These are phyloP conservation scores for Gyps fulvus DNA, from an alignment of 2,113 vertebrate species.

Conservation along the genomic window DNA sequence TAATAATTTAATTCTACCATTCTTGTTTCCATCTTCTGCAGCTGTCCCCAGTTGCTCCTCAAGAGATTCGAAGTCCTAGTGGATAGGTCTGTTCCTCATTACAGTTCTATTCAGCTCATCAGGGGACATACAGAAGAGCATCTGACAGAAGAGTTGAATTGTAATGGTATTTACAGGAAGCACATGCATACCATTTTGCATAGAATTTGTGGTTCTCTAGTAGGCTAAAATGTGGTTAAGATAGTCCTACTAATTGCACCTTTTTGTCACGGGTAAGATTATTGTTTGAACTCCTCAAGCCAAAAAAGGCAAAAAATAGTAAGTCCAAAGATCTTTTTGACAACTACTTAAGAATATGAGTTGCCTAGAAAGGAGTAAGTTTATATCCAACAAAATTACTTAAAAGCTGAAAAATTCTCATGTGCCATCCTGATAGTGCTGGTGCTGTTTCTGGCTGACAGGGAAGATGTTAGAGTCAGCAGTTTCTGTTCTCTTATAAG, in stretches of 20 bases:
- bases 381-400: neutral
- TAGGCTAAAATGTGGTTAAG: neutral
- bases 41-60: slow-evolving; percentile 15
- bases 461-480: neutral
- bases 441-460: neutral
- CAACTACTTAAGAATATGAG: neutral
- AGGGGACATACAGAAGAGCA: neutral
- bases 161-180: neutral
- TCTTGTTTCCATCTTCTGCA: neutral
- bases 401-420: neutral
- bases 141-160: neutral
- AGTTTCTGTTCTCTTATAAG: neutral
- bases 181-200: neutral
- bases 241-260: neutral
- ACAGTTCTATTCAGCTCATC: neutral
- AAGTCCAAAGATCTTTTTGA: neutral
- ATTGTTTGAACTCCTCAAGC: neutral
- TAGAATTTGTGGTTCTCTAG: neutral
- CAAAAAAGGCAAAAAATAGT: neutral
- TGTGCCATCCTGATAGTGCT: neutral
- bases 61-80: neutral
- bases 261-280: neutral
- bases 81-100: slow-evolving; percentile 31
- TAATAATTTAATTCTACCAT: neutral
- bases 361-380: neutral